Evolutionary conservation across 2,797 vertebrate genomes (phyloP), one percentile per base, ranked within the genome.

Genomic region (Coregonus suidteri): DNA sequence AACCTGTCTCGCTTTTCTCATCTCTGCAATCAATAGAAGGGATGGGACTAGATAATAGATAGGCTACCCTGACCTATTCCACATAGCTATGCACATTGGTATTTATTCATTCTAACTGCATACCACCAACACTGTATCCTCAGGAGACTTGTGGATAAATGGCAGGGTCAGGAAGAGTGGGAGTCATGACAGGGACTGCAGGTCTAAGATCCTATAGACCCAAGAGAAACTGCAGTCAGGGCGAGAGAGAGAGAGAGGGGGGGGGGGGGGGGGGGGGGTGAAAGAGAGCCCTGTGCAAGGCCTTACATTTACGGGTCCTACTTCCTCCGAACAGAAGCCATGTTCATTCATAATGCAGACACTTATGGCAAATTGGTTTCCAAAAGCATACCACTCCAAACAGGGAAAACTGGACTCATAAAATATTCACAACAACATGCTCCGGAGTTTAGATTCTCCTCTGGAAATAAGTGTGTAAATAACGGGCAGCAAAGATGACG

Each of bases 51-150:
- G 62, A 30, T 79, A 79, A 84, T 71, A 62, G 72, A 83, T 79
- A 78, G 74, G 79, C 85, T 83, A 82, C 84, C 82, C 69, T 76
- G 86, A 86, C 83, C 81, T 81, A 54, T 71, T 78, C 74, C 75
- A 75, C 67, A 79, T 77, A 74, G 79, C 79, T 77, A 56, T 56
- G 70, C 41, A 70, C 78, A 77, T 30, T 65, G 62, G 41, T 47
- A 47, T 47, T 13, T 9, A n/a, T 65, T 65, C 9, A 11, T 65
- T 25, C 62, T 13, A 9, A 65, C 20, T 31, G 5, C 25, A 4
- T 14, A 25, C 20, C n/a, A 30, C 62, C 62, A 30, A 9, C 25
- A 65, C 13, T 11, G 18, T 6, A 1, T 18, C 56, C n/a, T 59
- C 56, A 59, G 5, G 18, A 59, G 56, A 59, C 6, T 7, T 54